Evolutionary conservation across 2,113 vertebrate genomes (phyloP).

Genomic region (Corythaixoides concolor): DNA sequence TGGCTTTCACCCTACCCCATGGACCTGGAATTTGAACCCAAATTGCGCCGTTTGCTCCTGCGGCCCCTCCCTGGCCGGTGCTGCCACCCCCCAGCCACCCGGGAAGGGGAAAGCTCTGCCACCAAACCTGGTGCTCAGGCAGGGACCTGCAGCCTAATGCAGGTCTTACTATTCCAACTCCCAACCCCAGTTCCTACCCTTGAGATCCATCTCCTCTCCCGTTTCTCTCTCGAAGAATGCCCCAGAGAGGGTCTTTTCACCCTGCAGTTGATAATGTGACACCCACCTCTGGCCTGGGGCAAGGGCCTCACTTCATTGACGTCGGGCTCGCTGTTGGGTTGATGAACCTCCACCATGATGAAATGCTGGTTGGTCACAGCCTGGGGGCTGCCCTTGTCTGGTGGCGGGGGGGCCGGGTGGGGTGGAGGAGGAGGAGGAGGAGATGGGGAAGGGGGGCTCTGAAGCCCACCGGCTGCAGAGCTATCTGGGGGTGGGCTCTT

Average conservation of each 20-base stretch:
- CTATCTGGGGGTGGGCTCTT: conserved; percentile 45
- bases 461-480: background rate
- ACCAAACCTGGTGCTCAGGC: too few relatives aligned
- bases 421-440: background rate
- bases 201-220: background rate
- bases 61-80: rapidly evolving
- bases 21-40: background rate
- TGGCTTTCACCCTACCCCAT: background rate
- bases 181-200: background rate
- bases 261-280: rapidly evolving
- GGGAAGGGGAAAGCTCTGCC: background rate
- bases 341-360: conserved; percentile 95
- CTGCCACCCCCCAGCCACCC: background rate
- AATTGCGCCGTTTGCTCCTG: rapidly evolving
- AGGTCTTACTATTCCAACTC: background rate
- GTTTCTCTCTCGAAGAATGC: background rate
- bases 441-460: background rate
- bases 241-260: background rate
- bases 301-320: conserved; percentile 93
- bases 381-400: conserved; percentile 60
- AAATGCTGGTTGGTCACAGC: conserved; percentile 82
- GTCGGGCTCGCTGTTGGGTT: conserved; percentile 91
- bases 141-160: background rate
- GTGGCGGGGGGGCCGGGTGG: conserved; percentile 57
- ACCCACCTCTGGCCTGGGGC: conserved; percentile 90